A percentile compares a stretch with the other conserved stretches of the same genome.
Conservation (phyloP, 2,113 vertebrate genomes). For the Sinocyclocheilus anshuiensis region DNA sequence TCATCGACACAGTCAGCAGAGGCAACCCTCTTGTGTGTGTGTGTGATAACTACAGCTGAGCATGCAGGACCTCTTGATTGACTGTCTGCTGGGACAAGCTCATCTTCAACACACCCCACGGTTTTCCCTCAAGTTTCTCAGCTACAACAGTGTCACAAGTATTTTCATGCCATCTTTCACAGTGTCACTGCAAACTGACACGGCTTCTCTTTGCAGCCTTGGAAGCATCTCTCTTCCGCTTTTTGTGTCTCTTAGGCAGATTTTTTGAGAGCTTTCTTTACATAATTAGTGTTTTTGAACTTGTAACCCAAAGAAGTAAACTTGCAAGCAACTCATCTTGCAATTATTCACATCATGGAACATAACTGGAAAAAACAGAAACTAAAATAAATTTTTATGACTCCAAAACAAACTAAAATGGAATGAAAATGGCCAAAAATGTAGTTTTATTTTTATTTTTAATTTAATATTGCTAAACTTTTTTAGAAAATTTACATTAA, state of each 20-base stretch:
- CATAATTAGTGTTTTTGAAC: not conserved
- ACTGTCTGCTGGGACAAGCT: conserved; percentile 21
- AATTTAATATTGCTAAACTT: too few relatives aligned
- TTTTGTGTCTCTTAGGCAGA: not conserved
- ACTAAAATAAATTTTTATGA: not conserved
- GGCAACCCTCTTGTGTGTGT: conserved; percentile 17
- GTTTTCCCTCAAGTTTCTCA: conserved; percentile 15
- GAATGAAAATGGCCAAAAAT: not conserved
- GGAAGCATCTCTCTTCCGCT: not conserved
- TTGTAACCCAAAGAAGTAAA: not conserved
- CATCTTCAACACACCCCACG: not conserved
- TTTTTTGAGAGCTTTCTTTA: not conserved
- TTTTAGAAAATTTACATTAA: too few relatives aligned
- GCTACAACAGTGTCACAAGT: conserved; percentile 31
- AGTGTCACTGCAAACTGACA: conserved; percentile 1
- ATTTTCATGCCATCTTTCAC: conserved; percentile 26
- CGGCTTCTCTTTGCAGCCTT: not conserved
- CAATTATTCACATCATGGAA: not conserved
- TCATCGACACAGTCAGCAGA: conserved; percentile 26
- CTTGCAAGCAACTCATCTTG: not conserved
- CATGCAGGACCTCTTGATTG: conserved; percentile 35
- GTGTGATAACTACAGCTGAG: conserved; percentile 13
- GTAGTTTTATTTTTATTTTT: too few relatives aligned
- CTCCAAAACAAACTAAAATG: not conserved
- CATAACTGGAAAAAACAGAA: not conserved